Percentiles rank a stretch among this genome's conserved stretches.
Conservation (phyloP, 2,113 vertebrate species). For the Probosciger aterrimus region DNA sequence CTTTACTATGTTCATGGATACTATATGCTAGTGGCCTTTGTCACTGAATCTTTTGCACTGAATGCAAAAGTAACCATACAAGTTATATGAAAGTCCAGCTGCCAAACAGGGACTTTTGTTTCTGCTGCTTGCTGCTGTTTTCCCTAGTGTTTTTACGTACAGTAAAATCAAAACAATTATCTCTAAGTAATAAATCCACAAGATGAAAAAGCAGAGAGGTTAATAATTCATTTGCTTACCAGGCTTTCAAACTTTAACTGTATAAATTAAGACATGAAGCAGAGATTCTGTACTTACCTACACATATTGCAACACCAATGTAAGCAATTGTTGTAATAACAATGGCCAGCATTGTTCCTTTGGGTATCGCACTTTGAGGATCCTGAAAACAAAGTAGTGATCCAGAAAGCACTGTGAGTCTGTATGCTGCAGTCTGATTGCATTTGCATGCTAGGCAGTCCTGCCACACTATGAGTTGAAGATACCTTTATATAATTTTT, state of each 20-base stretch:
- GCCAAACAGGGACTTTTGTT: not conserved
- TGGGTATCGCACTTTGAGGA: constrained; percentile 88
- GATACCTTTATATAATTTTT: not conserved
- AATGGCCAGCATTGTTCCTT: constrained; percentile 95
- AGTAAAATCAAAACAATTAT: not conserved
- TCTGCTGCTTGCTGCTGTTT: not conserved
- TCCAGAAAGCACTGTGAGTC: not conserved
- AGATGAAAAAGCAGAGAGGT: not conserved
- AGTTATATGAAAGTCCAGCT: not conserved
- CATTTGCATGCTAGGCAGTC: not conserved
- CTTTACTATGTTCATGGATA: not conserved
- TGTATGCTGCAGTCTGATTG: not conserved
- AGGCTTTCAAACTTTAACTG: not conserved
- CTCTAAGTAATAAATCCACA: not conserved
- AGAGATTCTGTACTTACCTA: constrained; percentile 77
- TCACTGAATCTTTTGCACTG: not conserved
- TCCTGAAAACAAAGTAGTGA: constrained; percentile 76
- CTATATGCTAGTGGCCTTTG: not conserved
- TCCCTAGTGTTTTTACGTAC: not conserved
- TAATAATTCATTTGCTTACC: not conserved
- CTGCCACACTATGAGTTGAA: not conserved
- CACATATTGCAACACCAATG: constrained; percentile 85
- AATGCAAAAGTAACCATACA: not conserved
- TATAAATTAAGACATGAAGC: not conserved
- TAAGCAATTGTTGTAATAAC: constrained; percentile 89